phyloP scores from a whole-genome alignment of 2,113 vertebrate species.

The Hippotragus niger region DNA sequence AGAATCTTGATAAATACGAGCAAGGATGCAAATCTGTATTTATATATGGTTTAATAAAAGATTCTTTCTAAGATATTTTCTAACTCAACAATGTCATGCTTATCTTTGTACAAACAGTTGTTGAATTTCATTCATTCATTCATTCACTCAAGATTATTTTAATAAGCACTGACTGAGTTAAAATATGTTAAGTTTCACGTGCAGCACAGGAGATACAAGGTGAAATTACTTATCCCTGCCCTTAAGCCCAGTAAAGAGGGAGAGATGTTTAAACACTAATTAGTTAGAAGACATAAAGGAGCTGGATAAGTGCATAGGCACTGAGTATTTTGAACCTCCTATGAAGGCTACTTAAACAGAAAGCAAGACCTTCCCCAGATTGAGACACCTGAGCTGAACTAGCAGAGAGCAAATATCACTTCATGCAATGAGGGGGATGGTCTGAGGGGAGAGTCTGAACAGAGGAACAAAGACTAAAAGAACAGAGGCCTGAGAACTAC shows the following conservation, averaged over 20 bases:
- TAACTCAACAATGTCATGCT: neutral
- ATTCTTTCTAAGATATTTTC: neutral
- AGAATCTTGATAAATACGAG: constrained; percentile 3
- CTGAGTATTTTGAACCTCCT: neutral
- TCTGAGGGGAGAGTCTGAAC: neutral
- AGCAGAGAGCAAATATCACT: neutral
- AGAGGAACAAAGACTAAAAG: neutral
- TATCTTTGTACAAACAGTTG: neutral
- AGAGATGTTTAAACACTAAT: neutral
- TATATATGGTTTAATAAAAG: neutral
- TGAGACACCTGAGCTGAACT: neutral
- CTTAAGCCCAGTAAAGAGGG: neutral
- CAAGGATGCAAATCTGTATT: neutral
- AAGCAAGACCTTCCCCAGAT: neutral
- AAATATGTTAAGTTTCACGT: neutral
- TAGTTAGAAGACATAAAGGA: neutral
- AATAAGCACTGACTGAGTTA: neutral
- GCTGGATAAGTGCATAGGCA: neutral
- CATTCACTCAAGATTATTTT: neutral
- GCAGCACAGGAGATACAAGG: neutral
- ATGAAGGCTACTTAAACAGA: neutral
- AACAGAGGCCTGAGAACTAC: neutral
- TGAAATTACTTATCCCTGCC: neutral
- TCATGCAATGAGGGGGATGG: neutral
- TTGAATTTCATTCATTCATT: neutral